Percentiles rank a stretch among this genome's conserved stretches.
phyloP scores from a whole-genome alignment of 1,140 invertebrate species.

The Drosophila tani region DNA sequence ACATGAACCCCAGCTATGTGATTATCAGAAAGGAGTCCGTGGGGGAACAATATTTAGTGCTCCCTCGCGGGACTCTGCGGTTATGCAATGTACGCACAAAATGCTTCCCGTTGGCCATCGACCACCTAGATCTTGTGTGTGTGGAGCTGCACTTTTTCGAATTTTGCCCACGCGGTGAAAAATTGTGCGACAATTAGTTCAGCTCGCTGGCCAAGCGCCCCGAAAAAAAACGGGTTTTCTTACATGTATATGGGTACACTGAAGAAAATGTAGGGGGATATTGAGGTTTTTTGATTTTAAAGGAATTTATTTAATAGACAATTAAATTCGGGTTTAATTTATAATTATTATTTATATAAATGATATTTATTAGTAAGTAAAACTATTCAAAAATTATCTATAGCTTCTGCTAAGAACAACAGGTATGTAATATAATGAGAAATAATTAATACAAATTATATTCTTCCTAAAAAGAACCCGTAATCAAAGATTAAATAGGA shows the following conservation, averaged over 20 bases:
- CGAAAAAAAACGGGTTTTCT: constrained; percentile 64
- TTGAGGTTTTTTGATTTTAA: constrained; percentile 13
- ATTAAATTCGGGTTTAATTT: too few species aligned
- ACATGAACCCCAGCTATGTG: constrained; percentile 39
- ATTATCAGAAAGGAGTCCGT: constrained; percentile 7
- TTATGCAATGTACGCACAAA: constrained; percentile 60
- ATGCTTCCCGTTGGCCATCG: constrained; percentile 46
- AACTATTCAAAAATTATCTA: too few species aligned
- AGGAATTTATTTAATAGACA: background rate
- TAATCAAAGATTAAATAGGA: background rate
- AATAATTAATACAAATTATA: too few species aligned
- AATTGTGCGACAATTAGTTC: constrained; percentile 77
- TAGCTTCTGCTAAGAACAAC: too few species aligned
- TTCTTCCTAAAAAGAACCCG: background rate
- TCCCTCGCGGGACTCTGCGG: constrained; percentile 4
- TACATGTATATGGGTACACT: constrained; percentile 6
- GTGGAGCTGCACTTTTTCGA: constrained; percentile 19
- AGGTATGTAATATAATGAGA: too few species aligned
- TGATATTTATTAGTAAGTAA: too few species aligned
- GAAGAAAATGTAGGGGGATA: background rate
- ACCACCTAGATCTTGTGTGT: constrained; percentile 41
- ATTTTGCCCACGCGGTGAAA: constrained; percentile 70
- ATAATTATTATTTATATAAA: too few species aligned
- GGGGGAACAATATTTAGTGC: constrained; percentile 15
- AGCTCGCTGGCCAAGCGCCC: constrained; percentile 36